phyloP scores from a whole-genome alignment of 2,113 vertebrate genomes.

The Aegypius monachus region DNA sequence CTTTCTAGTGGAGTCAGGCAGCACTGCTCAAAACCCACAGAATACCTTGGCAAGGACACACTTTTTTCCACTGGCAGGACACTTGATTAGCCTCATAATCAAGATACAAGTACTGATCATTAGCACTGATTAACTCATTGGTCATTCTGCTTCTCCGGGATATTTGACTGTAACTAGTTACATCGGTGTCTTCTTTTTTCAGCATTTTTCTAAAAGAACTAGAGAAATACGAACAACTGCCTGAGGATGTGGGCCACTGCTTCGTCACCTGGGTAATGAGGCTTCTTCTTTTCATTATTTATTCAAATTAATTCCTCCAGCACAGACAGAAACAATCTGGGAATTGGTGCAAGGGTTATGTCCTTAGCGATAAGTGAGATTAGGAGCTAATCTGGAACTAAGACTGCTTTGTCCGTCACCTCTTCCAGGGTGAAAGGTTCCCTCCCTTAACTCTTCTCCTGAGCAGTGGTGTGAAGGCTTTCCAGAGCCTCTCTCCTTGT shows the following conservation, averaged over 20 bases:
- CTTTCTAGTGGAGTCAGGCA: background rate
- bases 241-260: slow-evolving; percentile 97
- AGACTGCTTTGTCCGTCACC: background rate
- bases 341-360: background rate
- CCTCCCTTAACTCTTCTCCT: background rate
- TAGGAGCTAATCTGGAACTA: background rate
- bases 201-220: slow-evolving; percentile 98
- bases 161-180: slow-evolving; percentile 17
- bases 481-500: background rate
- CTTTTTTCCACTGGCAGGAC: background rate
- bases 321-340: background rate
- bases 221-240: slow-evolving; percentile 97
- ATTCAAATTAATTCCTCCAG: background rate
- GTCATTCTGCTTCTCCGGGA: background rate
- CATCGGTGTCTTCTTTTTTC: slow-evolving; percentile 46
- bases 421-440: background rate
- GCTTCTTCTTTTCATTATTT: slow-evolving; percentile 15
- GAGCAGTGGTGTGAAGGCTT: background rate
- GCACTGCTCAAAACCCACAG: background rate
- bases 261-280: slow-evolving; percentile 96
- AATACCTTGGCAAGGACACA: background rate
- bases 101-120: slow-evolving; percentile 2
- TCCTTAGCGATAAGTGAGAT: background rate
- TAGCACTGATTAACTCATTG: background rate
- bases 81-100: background rate